These are phyloP conservation scores for Myiagra hebetior DNA, from an alignment of 2,113 vertebrate species.

Conservation along the genomic window DNA sequence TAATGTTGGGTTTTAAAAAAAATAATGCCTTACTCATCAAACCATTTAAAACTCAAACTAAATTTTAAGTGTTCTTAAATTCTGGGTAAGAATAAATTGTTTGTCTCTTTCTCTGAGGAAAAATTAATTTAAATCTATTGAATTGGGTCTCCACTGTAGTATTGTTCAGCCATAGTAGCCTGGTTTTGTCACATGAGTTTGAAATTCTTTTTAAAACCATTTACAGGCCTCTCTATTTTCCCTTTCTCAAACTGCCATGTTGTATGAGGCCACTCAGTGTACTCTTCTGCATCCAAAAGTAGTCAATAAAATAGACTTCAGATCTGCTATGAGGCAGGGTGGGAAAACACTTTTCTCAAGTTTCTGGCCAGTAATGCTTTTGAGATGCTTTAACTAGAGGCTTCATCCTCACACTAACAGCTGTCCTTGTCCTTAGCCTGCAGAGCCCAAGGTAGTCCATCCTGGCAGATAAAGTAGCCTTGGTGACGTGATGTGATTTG, in stretches of 20 bases:
- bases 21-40: not conserved
- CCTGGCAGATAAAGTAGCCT: not conserved
- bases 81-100: not conserved
- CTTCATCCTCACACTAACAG: not conserved
- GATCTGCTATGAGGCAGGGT: not conserved
- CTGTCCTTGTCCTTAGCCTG: not conserved
- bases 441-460: not conserved
- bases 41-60: not conserved
- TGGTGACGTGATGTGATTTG: too few species aligned
- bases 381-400: not conserved
- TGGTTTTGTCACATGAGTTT: not conserved
- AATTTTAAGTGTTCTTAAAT: not conserved
- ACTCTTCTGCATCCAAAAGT: not conserved
- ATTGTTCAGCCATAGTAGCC: not conserved
- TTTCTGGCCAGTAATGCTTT: not conserved
- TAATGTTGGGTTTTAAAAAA: not conserved
- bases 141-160: not conserved
- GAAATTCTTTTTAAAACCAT: not conserved
- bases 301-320: not conserved
- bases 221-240: not conserved
- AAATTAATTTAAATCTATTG: not conserved
- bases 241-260: not conserved
- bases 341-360: not conserved
- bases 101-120: not conserved
- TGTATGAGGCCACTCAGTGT: not conserved